Base-by-base conservation (phyloP, 2,888 invertebrate genomes). In the Campopleginae sp. region DNA sequence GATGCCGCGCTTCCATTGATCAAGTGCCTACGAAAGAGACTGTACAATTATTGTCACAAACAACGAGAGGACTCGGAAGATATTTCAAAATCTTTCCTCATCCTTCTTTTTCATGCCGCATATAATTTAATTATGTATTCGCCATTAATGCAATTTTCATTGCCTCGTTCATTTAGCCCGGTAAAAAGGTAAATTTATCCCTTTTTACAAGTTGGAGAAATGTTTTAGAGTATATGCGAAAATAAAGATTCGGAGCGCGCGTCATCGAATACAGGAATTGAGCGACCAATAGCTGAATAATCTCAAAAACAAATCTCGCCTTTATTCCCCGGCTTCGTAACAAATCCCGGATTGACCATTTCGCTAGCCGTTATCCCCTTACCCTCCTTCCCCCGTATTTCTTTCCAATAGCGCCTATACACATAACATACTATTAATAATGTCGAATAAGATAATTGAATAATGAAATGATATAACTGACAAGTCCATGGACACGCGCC, bases 401-500 rank as follows among this genome's bases (percentile, higher is more conserved):
- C 19, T 8, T 8, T 19, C 61, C 27, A 17, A 12, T 27, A 58
- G 23, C 12, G 23, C 19, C 31, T 31, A 0, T 14, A 33, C 4
- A 38, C 5, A 31, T 17, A 61, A 63, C 23, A 61, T 33, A 3
- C 23, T 17, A 33, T 63, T 17, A 33, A 63, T 63, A 27, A 63
- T 63, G 17, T 19, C 10, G n/a, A 70, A 46, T 70, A 70, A 17
- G 27, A 6, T 6, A 48, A 70, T 31, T 5, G 23, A 63, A 63
- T 17, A 33, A 33, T 17, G 77, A 31, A 71, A 86, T 65, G 78
- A 75, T 80, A 61, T 78, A 75, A 80, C 79, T 79, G 86, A 88
- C 84, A 89, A 90, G 89, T 90, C 88, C 87, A 89, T 89, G 91
- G 89, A 90, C 89, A 86, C 88, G 89, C 90, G 89, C 90, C 91